Conservation (phyloP, 2,113 vertebrate genomes). For the Perca flavescens region DNA sequence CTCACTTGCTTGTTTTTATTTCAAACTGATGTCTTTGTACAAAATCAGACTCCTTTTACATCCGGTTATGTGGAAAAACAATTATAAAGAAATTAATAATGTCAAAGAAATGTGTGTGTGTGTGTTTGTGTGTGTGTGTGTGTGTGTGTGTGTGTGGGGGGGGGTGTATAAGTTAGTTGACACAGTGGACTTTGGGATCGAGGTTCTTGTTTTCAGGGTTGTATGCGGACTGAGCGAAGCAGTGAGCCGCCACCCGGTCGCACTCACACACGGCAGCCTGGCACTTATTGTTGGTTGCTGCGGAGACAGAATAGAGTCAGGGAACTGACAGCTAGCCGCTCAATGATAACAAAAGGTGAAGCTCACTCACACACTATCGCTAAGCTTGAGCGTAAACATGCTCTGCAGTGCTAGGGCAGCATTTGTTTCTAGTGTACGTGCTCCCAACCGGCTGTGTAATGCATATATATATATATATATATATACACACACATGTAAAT, state of each 20-base stretch:
- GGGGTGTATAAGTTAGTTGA: conserved; percentile 43
- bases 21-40: background rate
- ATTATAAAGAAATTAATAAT: conserved; percentile 23
- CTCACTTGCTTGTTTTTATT: conserved; percentile 19
- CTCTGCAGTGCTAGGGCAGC: background rate
- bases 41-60: background rate
- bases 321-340: background rate
- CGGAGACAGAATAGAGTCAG: conserved; percentile 23
- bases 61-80: background rate
- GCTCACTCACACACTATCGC: background rate
- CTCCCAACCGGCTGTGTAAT: background rate
- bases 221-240: conserved; percentile 85
- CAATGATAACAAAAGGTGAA: background rate
- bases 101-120: background rate
- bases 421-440: background rate
- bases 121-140: background rate
- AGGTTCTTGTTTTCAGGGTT: conserved; percentile 77
- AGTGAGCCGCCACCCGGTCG: conserved; percentile 86
- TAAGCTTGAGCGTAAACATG: background rate
- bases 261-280: conserved; percentile 88
- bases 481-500: no score
- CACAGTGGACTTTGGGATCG: conserved; percentile 65
- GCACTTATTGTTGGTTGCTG: conserved; percentile 86
- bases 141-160: background rate
- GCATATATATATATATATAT: background rate